A percentile compares a stretch with the other conserved stretches of the same genome.
Evolutionary conservation across 2,113 vertebrate species (phyloP).

Genomic region (Coturnix japonica): DNA sequence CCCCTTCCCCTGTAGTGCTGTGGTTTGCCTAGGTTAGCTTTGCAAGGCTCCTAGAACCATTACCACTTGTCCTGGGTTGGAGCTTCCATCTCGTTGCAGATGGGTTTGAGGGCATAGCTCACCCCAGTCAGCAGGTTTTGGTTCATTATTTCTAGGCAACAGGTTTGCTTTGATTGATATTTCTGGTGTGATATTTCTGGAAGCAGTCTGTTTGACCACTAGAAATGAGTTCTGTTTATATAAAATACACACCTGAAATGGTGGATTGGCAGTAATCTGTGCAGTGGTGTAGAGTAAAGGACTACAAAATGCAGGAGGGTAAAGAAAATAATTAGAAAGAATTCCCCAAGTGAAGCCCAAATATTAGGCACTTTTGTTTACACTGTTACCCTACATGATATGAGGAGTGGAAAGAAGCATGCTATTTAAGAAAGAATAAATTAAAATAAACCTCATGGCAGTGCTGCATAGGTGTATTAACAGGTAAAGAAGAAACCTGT

Average conservation of each 20-base stretch:
- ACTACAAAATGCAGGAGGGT: background rate
- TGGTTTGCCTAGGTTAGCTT: background rate
- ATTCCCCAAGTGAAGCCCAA: background rate
- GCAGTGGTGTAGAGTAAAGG: background rate
- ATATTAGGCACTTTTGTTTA: background rate
- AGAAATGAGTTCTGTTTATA: background rate
- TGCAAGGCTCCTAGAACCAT: background rate
- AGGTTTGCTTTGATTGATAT: background rate
- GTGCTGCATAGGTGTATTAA: background rate
- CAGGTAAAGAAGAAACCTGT: background rate
- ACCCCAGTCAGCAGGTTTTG: background rate
- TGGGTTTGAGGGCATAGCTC: background rate
- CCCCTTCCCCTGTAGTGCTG: background rate
- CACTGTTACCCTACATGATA: fast-evolving
- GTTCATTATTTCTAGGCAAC: background rate
- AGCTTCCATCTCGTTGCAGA: background rate
- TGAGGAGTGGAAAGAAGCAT: background rate
- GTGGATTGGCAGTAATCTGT: background rate
- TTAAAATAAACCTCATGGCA: background rate
- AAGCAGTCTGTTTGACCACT: background rate
- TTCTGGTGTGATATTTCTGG: background rate
- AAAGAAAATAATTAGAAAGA: background rate
- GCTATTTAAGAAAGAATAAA: background rate
- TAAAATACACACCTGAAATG: background rate
- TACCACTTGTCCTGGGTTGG: background rate